A percentile compares a stretch with the other conserved stretches of the same genome.
Conservation (phyloP, 2,113 vertebrate species). For the Calcarius ornatus region DNA sequence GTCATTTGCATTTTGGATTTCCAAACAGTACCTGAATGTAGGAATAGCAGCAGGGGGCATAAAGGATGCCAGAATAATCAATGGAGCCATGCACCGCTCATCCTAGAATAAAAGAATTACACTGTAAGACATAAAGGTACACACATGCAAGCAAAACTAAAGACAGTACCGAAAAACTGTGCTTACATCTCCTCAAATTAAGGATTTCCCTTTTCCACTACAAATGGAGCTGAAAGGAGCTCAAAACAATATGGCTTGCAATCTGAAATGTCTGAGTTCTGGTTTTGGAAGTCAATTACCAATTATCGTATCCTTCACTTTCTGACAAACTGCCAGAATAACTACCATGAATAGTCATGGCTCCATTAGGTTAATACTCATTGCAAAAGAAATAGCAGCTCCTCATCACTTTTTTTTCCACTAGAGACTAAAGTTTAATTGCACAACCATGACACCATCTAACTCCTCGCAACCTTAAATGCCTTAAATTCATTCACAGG, state of each 20-base stretch:
- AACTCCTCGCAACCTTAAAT: neutral
- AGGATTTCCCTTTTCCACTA: neutral
- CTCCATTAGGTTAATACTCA: neutral
- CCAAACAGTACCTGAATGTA: slow-evolving; percentile 83
- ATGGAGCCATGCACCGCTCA: slow-evolving; percentile 79
- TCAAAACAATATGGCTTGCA: neutral
- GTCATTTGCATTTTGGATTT: neutral
- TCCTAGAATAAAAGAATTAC: slow-evolving; percentile 72
- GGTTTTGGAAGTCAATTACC: neutral
- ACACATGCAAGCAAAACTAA: neutral
- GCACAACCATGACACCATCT: neutral
- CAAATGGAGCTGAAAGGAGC: neutral
- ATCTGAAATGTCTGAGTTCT: neutral
- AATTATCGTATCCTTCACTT: neutral
- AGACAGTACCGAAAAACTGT: neutral
- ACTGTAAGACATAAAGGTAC: neutral
- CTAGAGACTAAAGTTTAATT: neutral
- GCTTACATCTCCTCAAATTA: neutral
- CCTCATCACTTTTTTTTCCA: neutral
- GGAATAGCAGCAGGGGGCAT: slow-evolving; percentile 83
- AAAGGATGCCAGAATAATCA: slow-evolving; percentile 88
- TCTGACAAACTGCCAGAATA: neutral
- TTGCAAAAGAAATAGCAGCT: neutral
- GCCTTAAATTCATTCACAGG: neutral
- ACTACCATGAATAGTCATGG: neutral